Percentiles rank a stretch among this genome's conserved stretches.
phyloP scores from a whole-genome alignment of 2,888 invertebrate species.

The Lepidocyrtinus sp. region DNA sequence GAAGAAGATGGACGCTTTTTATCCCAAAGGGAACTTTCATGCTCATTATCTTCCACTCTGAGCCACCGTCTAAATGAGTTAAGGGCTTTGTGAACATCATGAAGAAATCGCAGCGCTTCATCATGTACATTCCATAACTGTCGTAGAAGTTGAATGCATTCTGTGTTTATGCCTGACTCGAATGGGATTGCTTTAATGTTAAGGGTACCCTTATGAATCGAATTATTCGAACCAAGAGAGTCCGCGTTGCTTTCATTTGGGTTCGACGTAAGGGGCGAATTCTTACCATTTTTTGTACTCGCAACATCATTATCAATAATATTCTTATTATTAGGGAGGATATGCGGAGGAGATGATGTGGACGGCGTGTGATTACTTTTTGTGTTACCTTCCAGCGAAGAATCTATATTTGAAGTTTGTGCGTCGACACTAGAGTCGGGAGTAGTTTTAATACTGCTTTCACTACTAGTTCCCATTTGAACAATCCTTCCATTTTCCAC shows the following conservation, averaged over 20 bases:
- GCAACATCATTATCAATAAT: not conserved
- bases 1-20: conserved; percentile 51
- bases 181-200: conserved; percentile 57
- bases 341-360: conserved; percentile 2
- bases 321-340: not conserved
- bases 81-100: conserved; percentile 43
- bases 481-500: conserved; percentile 34
- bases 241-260: not conserved
- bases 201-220: conserved; percentile 35
- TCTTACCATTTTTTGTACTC: not conserved
- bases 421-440: conserved; percentile 52
- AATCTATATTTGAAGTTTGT: conserved; percentile 27
- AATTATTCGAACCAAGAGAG: conserved; percentile 18
- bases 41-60: conserved; percentile 59
- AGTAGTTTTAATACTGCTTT: conserved; percentile 53
- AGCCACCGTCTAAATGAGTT: conserved; percentile 50
- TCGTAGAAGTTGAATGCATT: conserved; percentile 68
- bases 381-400: conserved; percentile 17
- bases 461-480: conserved; percentile 47
- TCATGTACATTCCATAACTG: conserved; percentile 69
- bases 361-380: not conserved
- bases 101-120: conserved; percentile 60
- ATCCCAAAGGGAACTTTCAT: conserved; percentile 56
- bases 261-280: too few relatives aligned
- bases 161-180: conserved; percentile 68